Percentiles rank a stretch among this genome's conserved stretches.
Evolutionary conservation across 2,888 invertebrate species (phyloP).

Genomic region (Trileptium ribeirensis): DNA sequence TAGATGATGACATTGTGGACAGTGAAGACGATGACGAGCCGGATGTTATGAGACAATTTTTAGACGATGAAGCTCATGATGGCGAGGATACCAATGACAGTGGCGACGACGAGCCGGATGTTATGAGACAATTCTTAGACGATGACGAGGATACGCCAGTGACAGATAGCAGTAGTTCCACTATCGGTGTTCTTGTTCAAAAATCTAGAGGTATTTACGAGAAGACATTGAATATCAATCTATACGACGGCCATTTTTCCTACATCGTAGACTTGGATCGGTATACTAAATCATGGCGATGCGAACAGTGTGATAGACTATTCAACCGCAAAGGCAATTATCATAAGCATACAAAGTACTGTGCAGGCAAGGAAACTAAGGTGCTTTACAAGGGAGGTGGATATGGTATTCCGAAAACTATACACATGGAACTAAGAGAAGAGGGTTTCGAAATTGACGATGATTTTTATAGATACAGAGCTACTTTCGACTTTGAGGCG

Average conservation of each 20-base stretch:
- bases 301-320: not conserved
- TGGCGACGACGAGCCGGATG: no score
- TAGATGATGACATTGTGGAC: not conserved
- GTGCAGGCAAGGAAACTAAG: not conserved
- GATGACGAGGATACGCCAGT: no score
- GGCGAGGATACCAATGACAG: no score
- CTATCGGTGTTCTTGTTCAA: no score
- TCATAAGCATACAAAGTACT: not conserved
- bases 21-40: no score
- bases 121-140: no score
- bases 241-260: not conserved
- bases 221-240: not conserved
- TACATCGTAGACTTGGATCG: not conserved
- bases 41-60: no score
- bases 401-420: not conserved
- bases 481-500: slow-evolving; percentile 3
- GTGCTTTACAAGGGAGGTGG: not conserved
- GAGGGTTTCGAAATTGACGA: not conserved
- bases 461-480: not conserved
- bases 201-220: no score
- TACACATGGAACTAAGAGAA: not conserved
- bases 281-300: not conserved
- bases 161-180: no score
- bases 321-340: not conserved
- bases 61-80: no score